Evolutionary conservation across 2,797 vertebrate species (phyloP), one percentile per base, ranked within the genome.

Genomic region (Delichon dasypus): DNA sequence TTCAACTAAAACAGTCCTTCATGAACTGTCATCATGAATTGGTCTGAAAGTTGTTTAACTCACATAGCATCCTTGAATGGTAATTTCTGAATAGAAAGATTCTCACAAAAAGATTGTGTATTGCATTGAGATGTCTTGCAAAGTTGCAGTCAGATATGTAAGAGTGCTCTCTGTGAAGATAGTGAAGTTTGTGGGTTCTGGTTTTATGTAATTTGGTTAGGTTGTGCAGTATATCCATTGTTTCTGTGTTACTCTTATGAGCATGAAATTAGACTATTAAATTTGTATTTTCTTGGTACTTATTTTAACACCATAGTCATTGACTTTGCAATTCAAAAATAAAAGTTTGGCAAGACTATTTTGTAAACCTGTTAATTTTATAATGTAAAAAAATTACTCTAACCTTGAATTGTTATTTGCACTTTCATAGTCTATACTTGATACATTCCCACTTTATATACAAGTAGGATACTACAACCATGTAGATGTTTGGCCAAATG

Each of bases 401-500:
- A 99, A 99, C 98, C 98, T 99, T 99, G 98, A 99, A 98, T 99
- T 99, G 98, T 98, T 99, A 98, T 99, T 99, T 99, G 99, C 99
- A 99, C 99, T 99, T 99, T 99, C 98, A 99, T 99, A 99, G 98
- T 99, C 98, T 99, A 99, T 99, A 99, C 99, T 99, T 99, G 99
- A 99, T 99, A 99, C 99, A 99, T 99, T 99, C 99, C 99, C 99
- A 98, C 98, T 99, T 99, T 99, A 98, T 98, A 98, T 99, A 99
- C 98, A 97, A 88, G 97, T 98, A 98, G 98, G 98, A 98, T 97
- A 98, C 97, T 97, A 98, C 97, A 98, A 98, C 98, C 98, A 97
- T 99, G 98, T 98, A 98, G 98, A 98, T 98, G 98, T 99, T 98
- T 98, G 98, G 98, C 99, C 99, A 99, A 99, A 99, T 98, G 98